phyloP scores from a whole-genome alignment of 2,113 vertebrate species.

The Mugil cephalus region DNA sequence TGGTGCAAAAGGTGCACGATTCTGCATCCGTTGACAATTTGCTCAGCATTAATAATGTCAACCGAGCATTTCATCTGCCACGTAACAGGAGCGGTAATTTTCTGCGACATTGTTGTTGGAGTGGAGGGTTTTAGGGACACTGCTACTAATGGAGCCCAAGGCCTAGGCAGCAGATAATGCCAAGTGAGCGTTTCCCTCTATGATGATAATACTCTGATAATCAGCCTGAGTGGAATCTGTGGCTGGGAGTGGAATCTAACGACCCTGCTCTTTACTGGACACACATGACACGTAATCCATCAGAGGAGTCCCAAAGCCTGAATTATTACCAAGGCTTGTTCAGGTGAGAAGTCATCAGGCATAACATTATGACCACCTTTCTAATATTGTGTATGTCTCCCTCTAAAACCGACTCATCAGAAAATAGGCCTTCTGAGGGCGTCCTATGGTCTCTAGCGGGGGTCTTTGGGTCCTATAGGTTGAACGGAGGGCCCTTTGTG shows the following conservation, averaged over 20 bases:
- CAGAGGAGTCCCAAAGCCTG: neutral
- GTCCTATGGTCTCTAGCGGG: too few relatives aligned
- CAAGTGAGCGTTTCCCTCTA: constrained; percentile 14
- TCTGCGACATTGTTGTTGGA: constrained; percentile 11
- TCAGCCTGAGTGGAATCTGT: neutral
- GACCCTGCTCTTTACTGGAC: constrained; percentile 6
- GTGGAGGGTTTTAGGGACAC: constrained; percentile 8
- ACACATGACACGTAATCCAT: constrained; percentile 12
- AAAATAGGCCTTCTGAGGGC: too few relatives aligned
- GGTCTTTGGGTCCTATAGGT: too few relatives aligned
- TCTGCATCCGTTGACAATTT: constrained; percentile 32
- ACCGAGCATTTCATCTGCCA: constrained; percentile 8
- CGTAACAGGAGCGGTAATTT: constrained; percentile 1
- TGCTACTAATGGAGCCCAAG: constrained; percentile 11
- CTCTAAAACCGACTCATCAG: too few relatives aligned
- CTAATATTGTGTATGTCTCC: too few relatives aligned
- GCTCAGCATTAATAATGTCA: neutral
- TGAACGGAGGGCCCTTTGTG: too few relatives aligned
- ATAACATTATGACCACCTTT: too few relatives aligned
- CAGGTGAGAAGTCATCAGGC: too few relatives aligned
- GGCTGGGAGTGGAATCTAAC: neutral
- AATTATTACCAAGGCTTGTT: neutral
- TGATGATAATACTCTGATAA: constrained; percentile 10
- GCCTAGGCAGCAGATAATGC: constrained; percentile 1
- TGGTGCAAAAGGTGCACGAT: constrained; percentile 17